Conservation (phyloP, 2,113 vertebrate genomes). For the Blennius ocellaris region DNA sequence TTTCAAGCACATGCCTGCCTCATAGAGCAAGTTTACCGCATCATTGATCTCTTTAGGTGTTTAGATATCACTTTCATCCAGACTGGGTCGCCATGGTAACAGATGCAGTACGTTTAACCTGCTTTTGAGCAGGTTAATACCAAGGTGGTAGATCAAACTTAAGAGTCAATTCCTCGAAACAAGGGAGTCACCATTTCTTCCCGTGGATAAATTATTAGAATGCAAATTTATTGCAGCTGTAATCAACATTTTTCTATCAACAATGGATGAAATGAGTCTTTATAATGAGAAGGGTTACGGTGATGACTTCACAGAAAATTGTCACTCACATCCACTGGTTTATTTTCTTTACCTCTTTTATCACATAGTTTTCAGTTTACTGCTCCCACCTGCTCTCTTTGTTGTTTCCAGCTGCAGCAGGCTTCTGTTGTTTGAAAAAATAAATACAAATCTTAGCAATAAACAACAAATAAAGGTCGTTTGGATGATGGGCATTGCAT, state of each 20-base stretch:
- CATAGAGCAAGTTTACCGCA: constrained; percentile 15
- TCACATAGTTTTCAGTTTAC: background rate
- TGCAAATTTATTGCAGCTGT: background rate
- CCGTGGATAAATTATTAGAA: constrained; percentile 2
- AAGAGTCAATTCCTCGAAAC: background rate
- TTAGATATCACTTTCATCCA: constrained; percentile 9
- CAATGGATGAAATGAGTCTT: background rate
- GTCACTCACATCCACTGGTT: background rate
- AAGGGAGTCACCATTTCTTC: background rate
- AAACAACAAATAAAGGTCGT: too few relatives aligned
- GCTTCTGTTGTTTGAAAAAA: too few relatives aligned
- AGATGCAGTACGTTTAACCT: constrained; percentile 5
- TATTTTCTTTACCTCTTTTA: background rate
- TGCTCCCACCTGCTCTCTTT: background rate
- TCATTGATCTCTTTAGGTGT: constrained; percentile 14
- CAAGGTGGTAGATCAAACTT: constrained; percentile 13
- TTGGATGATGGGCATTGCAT: too few relatives aligned
- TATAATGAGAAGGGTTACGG: background rate
- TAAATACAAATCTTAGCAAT: too few relatives aligned
- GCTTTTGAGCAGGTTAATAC: constrained; percentile 17
- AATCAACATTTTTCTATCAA: background rate
- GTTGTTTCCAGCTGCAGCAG: too few relatives aligned
- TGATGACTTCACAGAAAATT: background rate
- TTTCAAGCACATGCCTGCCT: constrained; percentile 6
- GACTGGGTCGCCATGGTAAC: constrained; percentile 22